Percentiles rank a stretch among this genome's conserved stretches.
These are phyloP conservation scores for Mus spicilegus DNA, from an alignment of 2,113 vertebrate genomes.

Conservation along the genomic window DNA sequence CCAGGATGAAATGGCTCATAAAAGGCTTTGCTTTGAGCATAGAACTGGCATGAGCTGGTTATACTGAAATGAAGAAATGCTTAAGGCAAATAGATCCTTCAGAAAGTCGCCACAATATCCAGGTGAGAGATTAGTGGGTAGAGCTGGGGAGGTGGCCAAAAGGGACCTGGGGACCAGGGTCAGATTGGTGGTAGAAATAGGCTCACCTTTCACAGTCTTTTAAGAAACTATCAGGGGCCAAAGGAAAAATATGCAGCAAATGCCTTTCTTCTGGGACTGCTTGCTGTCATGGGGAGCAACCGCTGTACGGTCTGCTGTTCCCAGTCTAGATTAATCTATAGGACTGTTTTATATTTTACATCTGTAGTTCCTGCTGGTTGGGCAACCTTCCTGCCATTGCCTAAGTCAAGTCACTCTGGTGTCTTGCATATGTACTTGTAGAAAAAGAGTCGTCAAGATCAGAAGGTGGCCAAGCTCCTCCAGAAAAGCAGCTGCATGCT, in stretches of 20 bases:
- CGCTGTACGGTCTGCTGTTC: not conserved
- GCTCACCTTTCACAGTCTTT: not conserved
- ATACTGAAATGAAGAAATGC: not conserved
- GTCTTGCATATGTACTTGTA: slow-evolving; percentile 15
- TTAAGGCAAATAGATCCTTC: not conserved
- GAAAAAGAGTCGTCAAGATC: slow-evolving; percentile 26
- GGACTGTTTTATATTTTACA: not conserved
- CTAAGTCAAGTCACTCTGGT: slow-evolving; percentile 8
- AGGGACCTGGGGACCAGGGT: not conserved
- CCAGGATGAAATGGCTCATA: not conserved
- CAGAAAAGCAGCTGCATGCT: slow-evolving; percentile 13
- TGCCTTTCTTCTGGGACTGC: not conserved
- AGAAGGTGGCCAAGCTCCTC: slow-evolving; percentile 18
- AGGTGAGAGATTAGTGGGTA: not conserved
- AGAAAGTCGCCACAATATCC: not conserved
- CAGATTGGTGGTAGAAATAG: not conserved
- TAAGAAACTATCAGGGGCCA: not conserved
- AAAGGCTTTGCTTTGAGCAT: not conserved
- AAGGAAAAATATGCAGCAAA: not conserved
- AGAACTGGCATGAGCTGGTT: rapidly evolving
- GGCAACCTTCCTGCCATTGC: not conserved
- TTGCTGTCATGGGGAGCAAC: not conserved
- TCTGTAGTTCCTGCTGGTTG: not conserved
- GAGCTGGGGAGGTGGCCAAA: not conserved
- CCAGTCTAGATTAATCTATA: not conserved